A percentile compares a stretch with the other conserved stretches of the same genome.
Evolutionary conservation across 2,888 invertebrate genomes (phyloP).

Genomic region (Eupithecia dodoneata): DNA sequence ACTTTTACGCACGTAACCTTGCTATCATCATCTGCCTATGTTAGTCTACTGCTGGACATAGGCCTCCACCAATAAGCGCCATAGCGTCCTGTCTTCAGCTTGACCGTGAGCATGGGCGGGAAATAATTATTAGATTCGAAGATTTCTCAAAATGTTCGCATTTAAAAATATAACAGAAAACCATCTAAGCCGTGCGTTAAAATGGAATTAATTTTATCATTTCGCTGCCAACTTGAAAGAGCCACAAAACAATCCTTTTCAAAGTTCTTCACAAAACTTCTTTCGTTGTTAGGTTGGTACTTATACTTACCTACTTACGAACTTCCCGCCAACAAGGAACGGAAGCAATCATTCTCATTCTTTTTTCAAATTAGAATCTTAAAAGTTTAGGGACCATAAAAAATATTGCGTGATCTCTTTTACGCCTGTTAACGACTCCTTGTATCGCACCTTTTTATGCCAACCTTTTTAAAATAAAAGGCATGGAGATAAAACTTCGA

Average conservation of each 20-base stretch:
- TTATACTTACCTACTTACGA: conserved; percentile 53
- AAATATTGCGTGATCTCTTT: conserved; percentile 35
- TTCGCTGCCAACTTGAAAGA: conserved; percentile 18
- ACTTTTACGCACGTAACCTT: no score
- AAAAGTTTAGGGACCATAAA: conserved; percentile 39
- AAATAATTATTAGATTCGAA: neutral
- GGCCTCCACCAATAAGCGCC: no score
- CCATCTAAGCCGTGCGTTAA: neutral
- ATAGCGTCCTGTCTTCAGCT: no score
- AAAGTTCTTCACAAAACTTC: conserved; percentile 63
- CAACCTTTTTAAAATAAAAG: conserved; percentile 61
- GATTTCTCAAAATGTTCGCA: neutral
- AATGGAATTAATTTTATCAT: conserved; percentile 16
- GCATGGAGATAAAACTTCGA: conserved; percentile 73
- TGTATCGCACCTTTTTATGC: conserved; percentile 52
- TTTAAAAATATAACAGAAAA: neutral
- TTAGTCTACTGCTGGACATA: no score
- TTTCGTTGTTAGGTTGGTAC: neutral
- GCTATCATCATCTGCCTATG: no score
- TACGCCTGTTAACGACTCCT: conserved; percentile 51
- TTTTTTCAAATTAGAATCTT: conserved; percentile 48
- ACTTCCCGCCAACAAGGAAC: conserved; percentile 25
- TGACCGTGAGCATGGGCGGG: neutral
- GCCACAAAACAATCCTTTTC: conserved; percentile 46
- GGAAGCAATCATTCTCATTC: conserved; percentile 22